A percentile compares a stretch with the other conserved stretches of the same genome.
These are phyloP conservation scores for Neoniphon sammara DNA, from an alignment of 2,797 vertebrate species.

Conservation along the genomic window DNA sequence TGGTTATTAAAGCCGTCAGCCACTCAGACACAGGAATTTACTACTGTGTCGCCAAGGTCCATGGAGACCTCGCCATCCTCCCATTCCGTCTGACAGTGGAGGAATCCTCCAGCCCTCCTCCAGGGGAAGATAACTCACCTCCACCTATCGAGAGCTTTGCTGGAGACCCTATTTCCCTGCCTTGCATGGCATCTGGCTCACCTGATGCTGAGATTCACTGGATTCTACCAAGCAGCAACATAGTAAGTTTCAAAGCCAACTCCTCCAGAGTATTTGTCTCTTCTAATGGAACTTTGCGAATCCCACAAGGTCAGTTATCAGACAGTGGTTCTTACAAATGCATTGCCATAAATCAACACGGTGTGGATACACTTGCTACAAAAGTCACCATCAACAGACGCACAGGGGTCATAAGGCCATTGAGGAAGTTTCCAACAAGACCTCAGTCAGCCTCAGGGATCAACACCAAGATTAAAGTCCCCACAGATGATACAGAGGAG, in stretches of 20 bases:
- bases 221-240: slow-evolving; percentile 85
- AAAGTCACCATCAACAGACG: slow-evolving; percentile 80
- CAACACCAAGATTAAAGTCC: slow-evolving; percentile 77
- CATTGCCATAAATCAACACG: slow-evolving; percentile 87
- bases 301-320: slow-evolving; percentile 77
- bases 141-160: slow-evolving; percentile 73
- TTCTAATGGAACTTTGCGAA: slow-evolving; percentile 84
- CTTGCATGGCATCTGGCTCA: slow-evolving; percentile 80
- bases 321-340: slow-evolving; percentile 92
- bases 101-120: slow-evolving; percentile 74
- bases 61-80: slow-evolving; percentile 78
- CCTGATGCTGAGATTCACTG: slow-evolving; percentile 89
- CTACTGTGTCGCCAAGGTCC: slow-evolving; percentile 85
- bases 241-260: slow-evolving; percentile 79
- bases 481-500: slow-evolving; percentile 75
- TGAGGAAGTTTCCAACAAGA: slow-evolving; percentile 71
- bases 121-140: slow-evolving; percentile 63
- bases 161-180: slow-evolving; percentile 80
- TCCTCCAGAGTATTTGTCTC: slow-evolving; percentile 78
- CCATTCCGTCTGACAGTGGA: slow-evolving; percentile 85
- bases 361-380: slow-evolving; percentile 83
- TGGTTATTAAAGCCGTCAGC: slow-evolving; percentile 79
- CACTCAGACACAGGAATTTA: slow-evolving; percentile 87
- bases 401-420: slow-evolving; percentile 70
- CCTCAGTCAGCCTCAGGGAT: slow-evolving; percentile 81